Base-by-base conservation (phyloP, 2,888 invertebrate genomes). In the Heterodera filipjevi region DNA sequence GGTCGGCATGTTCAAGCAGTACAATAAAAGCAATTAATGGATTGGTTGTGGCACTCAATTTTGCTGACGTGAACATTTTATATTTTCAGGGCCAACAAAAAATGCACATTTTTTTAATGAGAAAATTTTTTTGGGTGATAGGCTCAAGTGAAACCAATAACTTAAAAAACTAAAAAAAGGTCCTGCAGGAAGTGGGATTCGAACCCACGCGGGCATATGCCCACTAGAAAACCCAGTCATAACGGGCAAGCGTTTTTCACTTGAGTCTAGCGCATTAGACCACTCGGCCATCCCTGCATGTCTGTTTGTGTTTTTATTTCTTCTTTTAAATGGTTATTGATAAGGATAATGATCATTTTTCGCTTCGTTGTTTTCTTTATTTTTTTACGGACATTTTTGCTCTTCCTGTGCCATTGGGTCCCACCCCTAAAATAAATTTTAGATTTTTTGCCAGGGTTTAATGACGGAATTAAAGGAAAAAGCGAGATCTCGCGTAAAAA, bases 241-340 rank as follows among this genome's bases (percentile, higher is more conserved):
- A 3, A 27, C 59, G 59, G 59, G 59, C 68, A 32, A 68, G 68
- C 30, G 66, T 66, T 33, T 27, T 30, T 32, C 30, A 66, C 75
- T 72, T 74, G 75, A 74, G 75, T 74, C 75, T 74, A 49, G 59
- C 75, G 75, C 75, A 59, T 74, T 74, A 74, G 75, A 74, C 75
- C 75, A 74, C 75, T 74, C 75, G 75, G 75, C 75, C 75, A 74
- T 74, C 75, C 75, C 59, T 74, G 75, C 75, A 74, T 19, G 19
- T 53, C 1, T 0, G 71, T 10, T 12, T 27, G 27, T 71, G 49
- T 6, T 71, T 33, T 71, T 8, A 32, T n/a, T 32, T 33, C 5
- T 3, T 3, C 3, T 71, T 27, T 49, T 49, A 12, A 19, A 3
- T 14, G 3, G 8, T 3, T 49, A 49, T n/a, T n/a, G n/a, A n/a